Evolutionary conservation across 2,888 invertebrate genomes (phyloP).

Genomic region (Heliothis peltigera): DNA sequence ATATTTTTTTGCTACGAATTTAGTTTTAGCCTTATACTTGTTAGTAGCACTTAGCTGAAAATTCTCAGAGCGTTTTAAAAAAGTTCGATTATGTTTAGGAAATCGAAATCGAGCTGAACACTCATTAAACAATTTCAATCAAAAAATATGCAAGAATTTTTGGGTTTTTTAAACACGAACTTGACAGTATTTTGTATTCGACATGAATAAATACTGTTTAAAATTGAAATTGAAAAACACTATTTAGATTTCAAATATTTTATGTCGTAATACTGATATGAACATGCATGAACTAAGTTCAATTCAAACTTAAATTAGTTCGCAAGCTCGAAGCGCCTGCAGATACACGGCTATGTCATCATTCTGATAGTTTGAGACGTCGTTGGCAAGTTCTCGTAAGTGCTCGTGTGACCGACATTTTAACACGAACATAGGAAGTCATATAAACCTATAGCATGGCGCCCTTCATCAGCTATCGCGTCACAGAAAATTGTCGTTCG

Average conservation of each 20-base stretch:
- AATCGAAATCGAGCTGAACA: no score
- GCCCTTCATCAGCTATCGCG: constrained; percentile 50
- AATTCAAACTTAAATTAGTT: constrained; percentile 25
- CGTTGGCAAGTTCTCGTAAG: constrained; percentile 25
- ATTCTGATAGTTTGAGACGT: constrained; percentile 8
- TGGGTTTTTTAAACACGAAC: no score
- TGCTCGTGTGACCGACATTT: constrained; percentile 31
- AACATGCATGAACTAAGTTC: constrained; percentile 3
- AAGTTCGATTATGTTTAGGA: no score
- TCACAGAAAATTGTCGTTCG: constrained; percentile 21
- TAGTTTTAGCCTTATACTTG: no score
- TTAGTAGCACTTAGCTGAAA: no score
- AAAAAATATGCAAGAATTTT: no score
- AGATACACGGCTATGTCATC: constrained; percentile 11
- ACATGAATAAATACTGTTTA: no score
- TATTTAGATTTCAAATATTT: no score
- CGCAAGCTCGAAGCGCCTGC: constrained; percentile 10
- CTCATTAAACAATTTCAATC: no score
- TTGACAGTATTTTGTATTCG: no score
- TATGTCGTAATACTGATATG: not conserved
- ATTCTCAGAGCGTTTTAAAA: not conserved
- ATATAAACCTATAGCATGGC: constrained; percentile 45
- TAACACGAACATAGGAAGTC: constrained; percentile 62
- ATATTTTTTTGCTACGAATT: no score
- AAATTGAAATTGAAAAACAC: no score